These are phyloP conservation scores for Leptodactylus fallax DNA, from an alignment of 2,797 vertebrate genomes.

Conservation along the genomic window DNA sequence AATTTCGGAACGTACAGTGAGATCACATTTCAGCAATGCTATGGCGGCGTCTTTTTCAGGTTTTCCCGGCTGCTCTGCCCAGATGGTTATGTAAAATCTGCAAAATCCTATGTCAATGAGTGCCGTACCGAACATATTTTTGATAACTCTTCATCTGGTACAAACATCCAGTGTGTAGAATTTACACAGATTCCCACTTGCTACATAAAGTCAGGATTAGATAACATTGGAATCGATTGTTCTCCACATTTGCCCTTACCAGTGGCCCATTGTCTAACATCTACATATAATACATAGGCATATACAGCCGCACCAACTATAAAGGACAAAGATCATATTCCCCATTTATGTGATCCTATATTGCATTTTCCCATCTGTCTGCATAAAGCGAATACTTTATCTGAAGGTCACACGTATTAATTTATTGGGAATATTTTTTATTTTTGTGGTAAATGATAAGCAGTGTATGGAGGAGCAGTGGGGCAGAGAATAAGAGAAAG, in stretches of 20 bases:
- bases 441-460: too few relatives aligned
- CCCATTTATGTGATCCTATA: neutral
- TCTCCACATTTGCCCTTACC: neutral
- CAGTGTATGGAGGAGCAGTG: too few relatives aligned
- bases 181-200: neutral
- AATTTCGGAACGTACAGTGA: too few relatives aligned
- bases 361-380: too few relatives aligned
- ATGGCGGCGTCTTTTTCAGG: neutral
- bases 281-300: neutral
- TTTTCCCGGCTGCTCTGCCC: neutral
- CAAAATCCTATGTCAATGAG: too few relatives aligned
- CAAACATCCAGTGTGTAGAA: neutral
- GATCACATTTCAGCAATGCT: neutral
- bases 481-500: too few relatives aligned
- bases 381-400: too few relatives aligned
- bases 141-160: neutral
- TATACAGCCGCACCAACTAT: neutral
- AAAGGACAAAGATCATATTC: conserved; percentile 24
- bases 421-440: too few relatives aligned
- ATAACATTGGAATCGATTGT: neutral
- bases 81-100: too few relatives aligned
- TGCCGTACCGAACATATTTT: neutral
- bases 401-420: too few relatives aligned
- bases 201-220: neutral
- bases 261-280: neutral